Evolutionary conservation across 2,888 invertebrate species (phyloP).

Genomic region (Parasteatoda lunata): DNA sequence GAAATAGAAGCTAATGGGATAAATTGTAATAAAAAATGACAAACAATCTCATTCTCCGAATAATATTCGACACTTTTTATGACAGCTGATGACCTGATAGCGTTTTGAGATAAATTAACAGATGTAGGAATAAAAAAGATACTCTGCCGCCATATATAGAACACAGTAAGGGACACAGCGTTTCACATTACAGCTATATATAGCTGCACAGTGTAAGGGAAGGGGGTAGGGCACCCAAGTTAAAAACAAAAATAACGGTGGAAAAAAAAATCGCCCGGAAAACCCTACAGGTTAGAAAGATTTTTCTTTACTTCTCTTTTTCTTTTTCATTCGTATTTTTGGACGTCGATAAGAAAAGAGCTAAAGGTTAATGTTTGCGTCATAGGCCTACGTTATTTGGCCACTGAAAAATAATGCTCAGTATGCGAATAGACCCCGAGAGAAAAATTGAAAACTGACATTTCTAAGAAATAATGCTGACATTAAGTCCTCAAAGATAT

Average conservation of each 20-base stretch:
- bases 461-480: too few relatives aligned
- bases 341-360: constrained; percentile 47
- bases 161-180: constrained; percentile 51
- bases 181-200: constrained; percentile 47
- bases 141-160: constrained; percentile 42
- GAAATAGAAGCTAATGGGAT: too few relatives aligned
- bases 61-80: not conserved
- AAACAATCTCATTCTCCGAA: not conserved
- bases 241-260: constrained; percentile 36
- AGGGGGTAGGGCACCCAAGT: constrained; percentile 18
- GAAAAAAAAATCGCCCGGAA: constrained; percentile 27
- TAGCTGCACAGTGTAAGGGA: constrained; percentile 39
- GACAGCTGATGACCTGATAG: constrained; percentile 22
- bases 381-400: constrained; percentile 44
- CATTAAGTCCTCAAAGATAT: too few relatives aligned
- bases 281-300: constrained; percentile 19
- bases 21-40: too few relatives aligned
- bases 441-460: too few relatives aligned
- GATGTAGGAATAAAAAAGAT: constrained; percentile 17
- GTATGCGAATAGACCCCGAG: not conserved
- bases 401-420: constrained; percentile 7
- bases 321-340: constrained; percentile 55
- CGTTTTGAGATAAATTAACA: constrained; percentile 27
- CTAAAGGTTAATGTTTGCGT: constrained; percentile 63
- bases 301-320: not conserved